phyloP scores from a whole-genome alignment of 2,888 invertebrate species.

The Helobdella robusta region DNA sequence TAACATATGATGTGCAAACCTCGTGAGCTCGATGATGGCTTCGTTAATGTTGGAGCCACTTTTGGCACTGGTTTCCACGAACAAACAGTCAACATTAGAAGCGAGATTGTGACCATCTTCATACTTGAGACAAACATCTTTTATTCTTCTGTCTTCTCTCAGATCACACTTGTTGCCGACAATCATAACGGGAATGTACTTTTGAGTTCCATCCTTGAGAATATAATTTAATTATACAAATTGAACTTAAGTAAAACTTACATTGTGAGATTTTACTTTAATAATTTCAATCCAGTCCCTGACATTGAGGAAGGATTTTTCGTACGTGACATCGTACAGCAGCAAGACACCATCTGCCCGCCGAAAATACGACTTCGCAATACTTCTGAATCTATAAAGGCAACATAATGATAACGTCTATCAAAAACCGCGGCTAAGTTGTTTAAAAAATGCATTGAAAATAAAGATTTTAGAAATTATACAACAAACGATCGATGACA shows the following conservation, averaged over 20 bases:
- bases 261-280: slow-evolving; percentile 47
- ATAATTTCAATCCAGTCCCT: slow-evolving; percentile 57
- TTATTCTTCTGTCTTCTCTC: slow-evolving; percentile 40
- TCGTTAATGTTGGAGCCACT: slow-evolving; percentile 45
- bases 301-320: slow-evolving; percentile 56
- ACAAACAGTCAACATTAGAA: slow-evolving; percentile 44
- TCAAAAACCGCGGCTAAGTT: too few species aligned
- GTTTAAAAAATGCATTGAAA: neutral
- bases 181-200: slow-evolving; percentile 55
- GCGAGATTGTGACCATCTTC: slow-evolving; percentile 52
- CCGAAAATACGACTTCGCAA: slow-evolving; percentile 58
- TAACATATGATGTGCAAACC: too few species aligned
- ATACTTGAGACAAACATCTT: slow-evolving; percentile 38
- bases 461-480: neutral
- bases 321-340: slow-evolving; percentile 57
- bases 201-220: slow-evolving; percentile 53
- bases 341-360: slow-evolving; percentile 58
- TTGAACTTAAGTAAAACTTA: neutral
- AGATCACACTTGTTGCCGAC: slow-evolving; percentile 57
- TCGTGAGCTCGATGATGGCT: slow-evolving; percentile 47
- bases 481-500: too few species aligned
- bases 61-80: slow-evolving; percentile 50
- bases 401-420: neutral
- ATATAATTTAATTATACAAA: slow-evolving; percentile 35
- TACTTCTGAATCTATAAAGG: slow-evolving; percentile 54